Conservation (phyloP, 2,888 invertebrate genomes). For the Ophion obscuratus region DNA sequence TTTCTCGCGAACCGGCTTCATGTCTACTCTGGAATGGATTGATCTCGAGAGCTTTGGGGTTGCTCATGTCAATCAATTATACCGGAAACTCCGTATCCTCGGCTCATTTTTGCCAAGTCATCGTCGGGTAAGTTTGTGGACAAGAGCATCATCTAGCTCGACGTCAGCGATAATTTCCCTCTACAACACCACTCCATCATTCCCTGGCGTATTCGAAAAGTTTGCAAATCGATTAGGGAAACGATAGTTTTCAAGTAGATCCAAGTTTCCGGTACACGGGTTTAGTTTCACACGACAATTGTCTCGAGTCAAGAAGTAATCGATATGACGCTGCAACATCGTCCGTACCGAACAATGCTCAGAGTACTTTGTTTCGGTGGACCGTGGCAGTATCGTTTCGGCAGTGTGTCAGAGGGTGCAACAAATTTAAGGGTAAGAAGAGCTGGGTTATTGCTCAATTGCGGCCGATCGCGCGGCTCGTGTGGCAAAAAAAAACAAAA, state of each 20-base stretch:
- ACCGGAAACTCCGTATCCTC: not conserved
- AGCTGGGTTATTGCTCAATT: not conserved
- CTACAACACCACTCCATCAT: not conserved
- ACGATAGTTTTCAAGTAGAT: not conserved
- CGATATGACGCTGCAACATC: not conserved
- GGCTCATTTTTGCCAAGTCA: too few relatives aligned
- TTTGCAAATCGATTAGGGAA: not conserved
- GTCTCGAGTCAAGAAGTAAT: too few relatives aligned
- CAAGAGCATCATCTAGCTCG: too few relatives aligned
- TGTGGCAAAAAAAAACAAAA: too few relatives aligned
- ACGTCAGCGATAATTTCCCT: too few relatives aligned
- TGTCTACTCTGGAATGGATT: not conserved
- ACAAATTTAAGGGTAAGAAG: not conserved
- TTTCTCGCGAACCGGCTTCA: not conserved
- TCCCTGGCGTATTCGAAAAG: not conserved
- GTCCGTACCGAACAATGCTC: not conserved
- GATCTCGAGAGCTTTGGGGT: not conserved
- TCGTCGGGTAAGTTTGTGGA: too few relatives aligned
- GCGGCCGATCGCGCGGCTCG: too few relatives aligned
- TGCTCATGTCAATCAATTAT: not conserved
- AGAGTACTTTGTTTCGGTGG: not conserved
- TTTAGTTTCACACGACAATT: not conserved
- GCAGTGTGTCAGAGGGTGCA: not conserved
- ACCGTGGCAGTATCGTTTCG: not conserved
- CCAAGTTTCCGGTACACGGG: not conserved